Percentiles rank a stretch among this genome's conserved stretches.
These are phyloP conservation scores for Dunckerocampus dactyliophorus DNA, from an alignment of 2,113 vertebrate species.

Conservation along the genomic window DNA sequence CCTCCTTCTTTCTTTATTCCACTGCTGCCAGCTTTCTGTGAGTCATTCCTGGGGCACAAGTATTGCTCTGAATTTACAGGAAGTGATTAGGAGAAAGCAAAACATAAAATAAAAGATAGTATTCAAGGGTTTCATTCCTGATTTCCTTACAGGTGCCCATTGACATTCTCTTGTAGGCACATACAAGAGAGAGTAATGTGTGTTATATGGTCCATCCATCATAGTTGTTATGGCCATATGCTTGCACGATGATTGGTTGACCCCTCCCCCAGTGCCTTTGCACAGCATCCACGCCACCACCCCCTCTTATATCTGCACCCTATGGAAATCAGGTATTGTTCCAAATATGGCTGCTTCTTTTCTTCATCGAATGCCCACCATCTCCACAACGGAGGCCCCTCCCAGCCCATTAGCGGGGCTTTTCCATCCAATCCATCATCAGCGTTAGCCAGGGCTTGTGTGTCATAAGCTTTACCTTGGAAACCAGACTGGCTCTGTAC, in stretches of 20 bases:
- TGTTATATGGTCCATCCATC: constrained; percentile 6
- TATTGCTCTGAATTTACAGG: constrained; percentile 53
- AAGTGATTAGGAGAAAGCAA: constrained; percentile 26
- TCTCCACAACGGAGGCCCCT: constrained; percentile 41
- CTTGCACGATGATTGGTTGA: constrained; percentile 22
- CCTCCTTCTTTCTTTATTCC: constrained; percentile 36
- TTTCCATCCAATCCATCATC: constrained; percentile 75
- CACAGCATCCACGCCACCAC: constrained; percentile 33
- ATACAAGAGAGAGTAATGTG: constrained; percentile 16
- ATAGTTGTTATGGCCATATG: constrained; percentile 37
- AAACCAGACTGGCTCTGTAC: constrained; percentile 97
- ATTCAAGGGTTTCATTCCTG: constrained; percentile 38
- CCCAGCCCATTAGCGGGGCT: constrained; percentile 67
- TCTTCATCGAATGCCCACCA: constrained; percentile 34
- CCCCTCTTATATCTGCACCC: constrained; percentile 43
- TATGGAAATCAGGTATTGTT: constrained; percentile 67
- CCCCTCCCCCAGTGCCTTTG: constrained; percentile 50
- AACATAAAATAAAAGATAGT: constrained; percentile 20
- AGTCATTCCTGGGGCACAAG: constrained; percentile 39
- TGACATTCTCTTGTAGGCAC: constrained; percentile 9
- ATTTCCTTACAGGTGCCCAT: constrained; percentile 12
- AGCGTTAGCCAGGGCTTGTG: constrained; percentile 54
- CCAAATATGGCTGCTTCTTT: constrained; percentile 47
- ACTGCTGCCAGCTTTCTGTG: constrained; percentile 19
- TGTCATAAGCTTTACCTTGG: constrained; percentile 88